Evolutionary conservation across 2,113 vertebrate genomes (phyloP).

Genomic region (Trichomycterus rosablanca): DNA sequence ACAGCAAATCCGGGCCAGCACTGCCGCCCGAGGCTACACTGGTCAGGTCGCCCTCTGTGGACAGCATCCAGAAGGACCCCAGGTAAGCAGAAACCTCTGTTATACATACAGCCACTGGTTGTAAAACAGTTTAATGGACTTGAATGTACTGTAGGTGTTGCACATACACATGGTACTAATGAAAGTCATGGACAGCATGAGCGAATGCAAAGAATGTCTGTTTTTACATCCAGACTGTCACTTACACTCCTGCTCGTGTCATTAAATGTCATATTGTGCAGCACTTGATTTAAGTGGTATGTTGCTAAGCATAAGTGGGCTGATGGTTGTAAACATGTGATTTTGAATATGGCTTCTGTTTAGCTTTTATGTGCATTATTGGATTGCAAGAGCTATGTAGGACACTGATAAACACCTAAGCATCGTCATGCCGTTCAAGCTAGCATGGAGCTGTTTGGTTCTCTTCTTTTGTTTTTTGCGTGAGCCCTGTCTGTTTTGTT

Average conservation of each 20-base stretch:
- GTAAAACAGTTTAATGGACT: neutral
- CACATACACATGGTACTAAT: neutral
- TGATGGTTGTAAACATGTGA: constrained; percentile 11
- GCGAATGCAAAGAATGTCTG: neutral
- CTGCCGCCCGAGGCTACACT: constrained; percentile 91
- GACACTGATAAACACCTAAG: constrained; percentile 5
- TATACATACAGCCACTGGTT: constrained; percentile 29
- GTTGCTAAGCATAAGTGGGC: constrained; percentile 36
- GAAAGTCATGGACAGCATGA: constrained; percentile 18
- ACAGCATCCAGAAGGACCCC: constrained; percentile 99
- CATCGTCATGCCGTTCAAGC: constrained; percentile 1
- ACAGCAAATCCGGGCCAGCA: constrained; percentile 97
- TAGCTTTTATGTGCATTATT: constrained; percentile 16
- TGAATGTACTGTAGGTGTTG: neutral
- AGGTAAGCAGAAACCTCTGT: constrained; percentile 72
- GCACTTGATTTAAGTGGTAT: neutral
- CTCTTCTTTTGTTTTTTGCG: constrained; percentile 24
- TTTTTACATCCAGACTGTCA: constrained; percentile 14
- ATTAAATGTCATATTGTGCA: neutral
- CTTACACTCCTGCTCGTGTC: neutral
- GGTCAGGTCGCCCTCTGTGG: constrained; percentile 94
- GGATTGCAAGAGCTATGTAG: constrained; percentile 18
- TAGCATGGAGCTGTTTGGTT: constrained; percentile 28
- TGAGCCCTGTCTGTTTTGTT: constrained; percentile 34
- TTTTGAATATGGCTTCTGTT: constrained; percentile 5